Base-by-base conservation (phyloP, 2,797 vertebrate genomes). In the Hypotaenidia okinawae region DNA sequence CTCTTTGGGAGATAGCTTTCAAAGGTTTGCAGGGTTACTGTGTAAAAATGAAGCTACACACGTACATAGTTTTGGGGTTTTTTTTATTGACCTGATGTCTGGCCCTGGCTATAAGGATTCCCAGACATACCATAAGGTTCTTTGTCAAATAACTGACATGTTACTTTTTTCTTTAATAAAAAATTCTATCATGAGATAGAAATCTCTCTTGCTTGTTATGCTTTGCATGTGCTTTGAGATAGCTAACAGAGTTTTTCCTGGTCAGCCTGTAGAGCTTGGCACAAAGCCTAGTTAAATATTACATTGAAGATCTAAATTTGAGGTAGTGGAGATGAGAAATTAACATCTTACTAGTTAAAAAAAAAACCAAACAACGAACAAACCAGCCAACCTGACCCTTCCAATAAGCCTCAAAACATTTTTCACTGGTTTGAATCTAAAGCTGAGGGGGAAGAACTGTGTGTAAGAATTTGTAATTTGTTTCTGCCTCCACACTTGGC, bases 1-100 rank as follows among this genome's bases (percentile, higher is more conserved):
- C 84, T 95, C 6, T 62, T 77, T 67, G 35, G 89, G 87, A 95
- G 84, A 83, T 80, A 76, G 52, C 52, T 96, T 95, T 96, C 83
- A 57, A 43, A 55, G 52, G 39, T 94, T 84, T 84, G 25, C 95
- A 94, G 89, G 91, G 80, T 89, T 93, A 84, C 72, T 77, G 66
- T 79, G 94, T 85, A 83, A 54, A 95, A 93, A 57, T 33, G 41
- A 66, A 87, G 39, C 64, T 69, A 27, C 33, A 30, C n/a, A n/a
- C 70, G 55, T 52, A 39, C 43, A 8, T 41, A 45, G 19, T n/a
- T 37, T 90, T 49, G 21, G 47, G 21, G 12, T 49, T 23, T 47
- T 93, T 93, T 61, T 70, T 75, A 45, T 82, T 55, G 89, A 87
- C 54, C 62, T 80, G 59, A 28, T 63, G 27, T 70, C 28, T 93